Evolutionary conservation across 2,113 vertebrate species (phyloP), one percentile per base, ranked within the genome.

Genomic region (Osmerus mordax): DNA sequence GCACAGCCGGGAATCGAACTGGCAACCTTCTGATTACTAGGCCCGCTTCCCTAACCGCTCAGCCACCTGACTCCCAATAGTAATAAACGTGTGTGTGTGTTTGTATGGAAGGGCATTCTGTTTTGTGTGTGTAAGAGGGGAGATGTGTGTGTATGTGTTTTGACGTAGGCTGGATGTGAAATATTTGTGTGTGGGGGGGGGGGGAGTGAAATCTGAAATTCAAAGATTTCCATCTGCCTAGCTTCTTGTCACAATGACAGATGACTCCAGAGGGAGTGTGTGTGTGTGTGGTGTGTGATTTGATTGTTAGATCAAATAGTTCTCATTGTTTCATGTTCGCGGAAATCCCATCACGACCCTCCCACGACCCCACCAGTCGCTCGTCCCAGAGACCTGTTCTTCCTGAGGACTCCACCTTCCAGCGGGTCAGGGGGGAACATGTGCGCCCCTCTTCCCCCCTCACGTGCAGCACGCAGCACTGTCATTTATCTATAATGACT

Each of bases 401-500:
- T n/a, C 15, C 54, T 4, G 54, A 18, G 54, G 16, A 1, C 54
- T 7, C 54, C 2, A 15, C 54, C n/a, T n/a, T 21, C 21, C 21
- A 21, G 21, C 53, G 54, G 4, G 54, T 18, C 15, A 56, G 54
- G 54, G n/a, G 14, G 3, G n/a, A 15, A 56, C 54, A 56, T 9
- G 13, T 11, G 1, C 54, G 0, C 54, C 7, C 54, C n/a, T 15
- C 54, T 18, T 1, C n/a, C 54, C 54, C 7, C 54, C 54, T 6
- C 54, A 15, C n/a, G 54, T 56, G 54, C 14, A 19, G 54, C 14
- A 19, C 2, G 7, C 25, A 3, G 75, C 78, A 79, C 75, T 87
- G 67, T 93, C 94, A 95, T 92, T 95, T 95, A 96, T 95, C 94
- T 96, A 93, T 95, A 95, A 96, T 97, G 93, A 95, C 94, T 94